These are phyloP conservation scores for Trimorus sp. DNA, from an alignment of 2,888 invertebrate genomes.

Conservation along the genomic window DNA sequence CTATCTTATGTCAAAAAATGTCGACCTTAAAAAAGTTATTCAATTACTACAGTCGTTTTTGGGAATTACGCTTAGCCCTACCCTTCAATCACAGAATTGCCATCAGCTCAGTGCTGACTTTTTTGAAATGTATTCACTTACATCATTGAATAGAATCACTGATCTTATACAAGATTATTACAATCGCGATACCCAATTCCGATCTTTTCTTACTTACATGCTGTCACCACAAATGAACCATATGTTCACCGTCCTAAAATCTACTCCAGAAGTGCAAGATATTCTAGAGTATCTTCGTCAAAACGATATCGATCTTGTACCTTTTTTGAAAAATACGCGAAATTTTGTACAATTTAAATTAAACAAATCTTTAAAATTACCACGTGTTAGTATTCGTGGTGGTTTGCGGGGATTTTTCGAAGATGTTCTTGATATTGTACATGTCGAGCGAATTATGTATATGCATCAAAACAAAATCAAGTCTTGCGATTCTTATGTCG, in stretches of 20 bases:
- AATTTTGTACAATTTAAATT: background rate
- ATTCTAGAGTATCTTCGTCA: no score
- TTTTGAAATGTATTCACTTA: no score
- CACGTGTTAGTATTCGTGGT: background rate
- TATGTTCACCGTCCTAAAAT: no score
- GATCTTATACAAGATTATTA: no score
- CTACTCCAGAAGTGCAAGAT: no score
- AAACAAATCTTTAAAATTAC: background rate
- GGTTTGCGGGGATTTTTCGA: conserved; percentile 7
- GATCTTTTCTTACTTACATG: no score
- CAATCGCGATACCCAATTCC: no score
- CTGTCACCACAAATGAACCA: no score
- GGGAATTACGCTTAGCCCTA: background rate
- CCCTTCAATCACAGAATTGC: background rate
- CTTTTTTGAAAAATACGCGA: no score
- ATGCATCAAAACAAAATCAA: background rate
- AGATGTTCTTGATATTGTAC: background rate
- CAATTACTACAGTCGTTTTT: conserved; percentile 4
- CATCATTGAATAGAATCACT: no score
- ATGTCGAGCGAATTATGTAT: background rate
- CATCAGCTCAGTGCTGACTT: background rate
- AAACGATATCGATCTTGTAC: no score
- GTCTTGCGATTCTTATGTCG: background rate
- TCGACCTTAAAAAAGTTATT: conserved; percentile 66
- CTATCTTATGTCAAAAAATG: conserved; percentile 65